A percentile compares a stretch with the other conserved stretches of the same genome.
These are phyloP conservation scores for Gallinago paraguaiae DNA, from an alignment of 2,113 vertebrate species.

Conservation along the genomic window DNA sequence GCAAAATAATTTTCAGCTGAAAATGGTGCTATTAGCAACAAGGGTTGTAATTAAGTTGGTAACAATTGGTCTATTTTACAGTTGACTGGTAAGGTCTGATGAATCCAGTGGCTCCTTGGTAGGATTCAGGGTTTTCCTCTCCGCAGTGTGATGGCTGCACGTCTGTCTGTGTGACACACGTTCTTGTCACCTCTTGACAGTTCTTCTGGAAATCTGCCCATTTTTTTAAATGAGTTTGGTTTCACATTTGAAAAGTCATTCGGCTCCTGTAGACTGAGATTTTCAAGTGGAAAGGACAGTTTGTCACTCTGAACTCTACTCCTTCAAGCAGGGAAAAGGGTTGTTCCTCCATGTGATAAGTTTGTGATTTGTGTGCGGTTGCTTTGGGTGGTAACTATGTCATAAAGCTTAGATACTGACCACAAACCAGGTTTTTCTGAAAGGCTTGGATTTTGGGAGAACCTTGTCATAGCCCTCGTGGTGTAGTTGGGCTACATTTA, in stretches of 20 bases:
- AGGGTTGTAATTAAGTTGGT: not conserved
- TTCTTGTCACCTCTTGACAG: not conserved
- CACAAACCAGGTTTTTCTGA: not conserved
- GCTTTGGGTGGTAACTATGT: not conserved
- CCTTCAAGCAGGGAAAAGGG: not conserved
- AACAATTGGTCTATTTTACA: conserved; percentile 24
- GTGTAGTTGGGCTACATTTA: not conserved
- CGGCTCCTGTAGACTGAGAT: not conserved
- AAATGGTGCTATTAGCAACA: conserved; percentile 20
- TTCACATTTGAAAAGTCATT: conserved; percentile 23
- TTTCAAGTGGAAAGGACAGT: not conserved
- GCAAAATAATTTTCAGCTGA: conserved; percentile 30
- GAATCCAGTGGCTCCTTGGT: not conserved
- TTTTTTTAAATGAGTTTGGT: conserved; percentile 47
- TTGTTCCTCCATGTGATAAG: fast-evolving
- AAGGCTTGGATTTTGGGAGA: not conserved
- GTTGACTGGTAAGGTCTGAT: not conserved
- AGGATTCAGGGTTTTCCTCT: not conserved
- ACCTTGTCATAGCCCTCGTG: not conserved
- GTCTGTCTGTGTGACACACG: not conserved
- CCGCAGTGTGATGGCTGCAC: not conserved
- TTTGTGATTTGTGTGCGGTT: not conserved
- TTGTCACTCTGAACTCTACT: not conserved
- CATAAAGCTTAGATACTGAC: not conserved
- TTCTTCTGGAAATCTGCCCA: conserved; percentile 4